These are phyloP conservation scores for Drosophila pseudotakahashii DNA, from an alignment of 2,888 invertebrate species.

Conservation along the genomic window DNA sequence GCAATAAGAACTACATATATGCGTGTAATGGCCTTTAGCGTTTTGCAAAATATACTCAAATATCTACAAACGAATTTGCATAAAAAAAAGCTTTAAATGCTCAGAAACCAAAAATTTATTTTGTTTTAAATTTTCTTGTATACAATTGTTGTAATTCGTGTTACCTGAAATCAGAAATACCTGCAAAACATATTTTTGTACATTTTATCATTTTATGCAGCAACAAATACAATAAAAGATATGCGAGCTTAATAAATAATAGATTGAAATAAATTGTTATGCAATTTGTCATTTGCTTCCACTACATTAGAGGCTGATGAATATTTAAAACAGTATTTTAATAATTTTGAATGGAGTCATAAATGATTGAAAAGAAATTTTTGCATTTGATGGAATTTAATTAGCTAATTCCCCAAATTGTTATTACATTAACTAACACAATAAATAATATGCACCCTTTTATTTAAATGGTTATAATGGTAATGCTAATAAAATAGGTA, in stretches of 20 bases:
- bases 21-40: constrained; percentile 17
- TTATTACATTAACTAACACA: no score
- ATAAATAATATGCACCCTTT: no score
- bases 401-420: no score
- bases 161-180: not conserved
- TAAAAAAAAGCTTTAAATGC: not conserved
- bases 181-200: not conserved
- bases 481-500: no score
- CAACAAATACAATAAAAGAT: not conserved
- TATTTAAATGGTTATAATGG: no score
- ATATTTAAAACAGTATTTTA: not conserved
- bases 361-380: not conserved
- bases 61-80: not conserved
- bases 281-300: not conserved
- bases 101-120: not conserved
- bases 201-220: no score
- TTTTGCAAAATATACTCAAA: constrained; percentile 3
- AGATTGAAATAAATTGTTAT: not conserved
- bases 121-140: not conserved
- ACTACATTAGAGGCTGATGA: not conserved
- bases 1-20: constrained; percentile 10
- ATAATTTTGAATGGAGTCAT: no score
- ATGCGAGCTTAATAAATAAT: not conserved
- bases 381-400: no score
- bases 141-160: not conserved